These are phyloP conservation scores for Lordiphosa collinella DNA, from an alignment of 1,140 invertebrate species.

Conservation along the genomic window DNA sequence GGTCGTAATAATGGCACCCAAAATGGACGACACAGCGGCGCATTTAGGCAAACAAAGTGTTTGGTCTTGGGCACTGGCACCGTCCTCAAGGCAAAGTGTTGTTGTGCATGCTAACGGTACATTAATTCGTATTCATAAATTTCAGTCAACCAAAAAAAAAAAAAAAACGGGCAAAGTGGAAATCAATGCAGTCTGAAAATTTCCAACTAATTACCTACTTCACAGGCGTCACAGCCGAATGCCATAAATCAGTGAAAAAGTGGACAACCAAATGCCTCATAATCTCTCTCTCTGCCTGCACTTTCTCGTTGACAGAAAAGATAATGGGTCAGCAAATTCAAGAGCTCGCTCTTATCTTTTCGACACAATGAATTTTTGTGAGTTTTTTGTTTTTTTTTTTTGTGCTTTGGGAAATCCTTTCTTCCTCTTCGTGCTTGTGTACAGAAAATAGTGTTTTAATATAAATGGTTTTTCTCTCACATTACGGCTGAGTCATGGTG, in stretches of 20 bases:
- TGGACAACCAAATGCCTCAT: constrained; percentile 28
- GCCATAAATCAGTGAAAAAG: constrained; percentile 2
- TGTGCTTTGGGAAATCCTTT: constrained; percentile 19
- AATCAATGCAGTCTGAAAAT: constrained; percentile 55
- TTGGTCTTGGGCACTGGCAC: constrained; percentile 10
- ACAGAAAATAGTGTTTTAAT: neutral
- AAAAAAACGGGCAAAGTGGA: constrained; percentile 35
- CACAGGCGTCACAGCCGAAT: neutral
- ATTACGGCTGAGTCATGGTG: constrained; percentile 20
- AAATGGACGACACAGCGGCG: constrained; percentile 58
- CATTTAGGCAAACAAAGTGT: constrained; percentile 62
- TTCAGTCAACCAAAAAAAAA: constrained; percentile 23
- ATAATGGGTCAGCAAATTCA: no score
- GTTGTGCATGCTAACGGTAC: constrained; percentile 67
- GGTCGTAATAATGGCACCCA: constrained; percentile 64
- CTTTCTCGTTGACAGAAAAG: neutral
- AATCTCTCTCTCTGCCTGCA: constrained; percentile 28
- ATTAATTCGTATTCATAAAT: constrained; percentile 74
- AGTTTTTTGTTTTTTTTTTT: constrained; percentile 10
- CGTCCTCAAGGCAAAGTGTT: constrained; percentile 33
- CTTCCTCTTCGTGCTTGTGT: neutral
- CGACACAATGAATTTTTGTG: constrained; percentile 6
- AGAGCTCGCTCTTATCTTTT: constrained; percentile 29
- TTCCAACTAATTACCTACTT: constrained; percentile 26
- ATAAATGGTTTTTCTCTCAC: no score